A percentile compares a stretch with the other conserved stretches of the same genome.
These are phyloP conservation scores for Dynastes tityus DNA, from an alignment of 2,888 invertebrate genomes.

Conservation along the genomic window DNA sequence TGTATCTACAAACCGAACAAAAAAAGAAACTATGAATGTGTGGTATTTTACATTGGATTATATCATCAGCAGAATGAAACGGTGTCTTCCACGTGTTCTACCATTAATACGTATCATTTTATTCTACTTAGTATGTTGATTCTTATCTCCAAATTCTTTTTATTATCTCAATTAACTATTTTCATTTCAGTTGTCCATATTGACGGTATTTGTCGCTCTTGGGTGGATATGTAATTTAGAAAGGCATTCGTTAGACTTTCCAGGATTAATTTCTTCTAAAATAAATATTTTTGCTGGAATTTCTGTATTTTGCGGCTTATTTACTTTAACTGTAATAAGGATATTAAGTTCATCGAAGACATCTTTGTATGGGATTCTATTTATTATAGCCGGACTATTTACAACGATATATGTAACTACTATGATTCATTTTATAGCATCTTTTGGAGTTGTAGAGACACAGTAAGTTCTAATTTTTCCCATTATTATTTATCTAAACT, in stretches of 20 bases:
- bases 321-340: neutral
- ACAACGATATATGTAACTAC: neutral
- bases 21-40: too few relatives aligned
- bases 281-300: neutral
- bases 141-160: too few relatives aligned
- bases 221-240: neutral
- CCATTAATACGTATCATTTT: too few relatives aligned
- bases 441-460: neutral
- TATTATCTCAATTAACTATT: conserved; percentile 10
- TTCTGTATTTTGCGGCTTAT: neutral
- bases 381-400: neutral
- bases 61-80: too few relatives aligned
- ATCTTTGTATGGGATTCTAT: neutral
- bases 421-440: neutral
- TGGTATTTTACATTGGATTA: too few relatives aligned
- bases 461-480: neutral
- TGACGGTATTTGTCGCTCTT: too few relatives aligned
- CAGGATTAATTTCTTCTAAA: neutral
- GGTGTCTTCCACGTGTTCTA: too few relatives aligned
- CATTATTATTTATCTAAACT: neutral
- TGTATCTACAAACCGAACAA: too few relatives aligned
- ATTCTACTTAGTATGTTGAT: too few relatives aligned
- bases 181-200: neutral
- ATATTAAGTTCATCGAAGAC: neutral
- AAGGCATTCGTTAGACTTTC: neutral